Conservation (phyloP, 2,888 invertebrate species). For the Limnephilus marmoratus region DNA sequence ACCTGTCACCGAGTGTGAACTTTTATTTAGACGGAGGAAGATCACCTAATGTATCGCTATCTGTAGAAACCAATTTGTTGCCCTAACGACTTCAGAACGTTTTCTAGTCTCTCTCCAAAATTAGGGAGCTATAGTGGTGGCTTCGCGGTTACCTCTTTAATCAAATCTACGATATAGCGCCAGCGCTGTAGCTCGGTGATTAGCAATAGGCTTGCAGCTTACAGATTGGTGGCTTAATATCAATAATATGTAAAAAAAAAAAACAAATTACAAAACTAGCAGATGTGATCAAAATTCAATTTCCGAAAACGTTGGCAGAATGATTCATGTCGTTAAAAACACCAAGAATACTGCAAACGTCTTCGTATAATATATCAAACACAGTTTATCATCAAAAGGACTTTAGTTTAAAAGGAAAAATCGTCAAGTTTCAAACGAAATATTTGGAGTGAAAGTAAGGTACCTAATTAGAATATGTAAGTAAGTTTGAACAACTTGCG, state of each 20-base stretch:
- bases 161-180: conserved; percentile 23
- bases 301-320: background rate
- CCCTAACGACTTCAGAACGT: conserved; percentile 34
- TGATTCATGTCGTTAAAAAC: background rate
- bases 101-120: conserved; percentile 33
- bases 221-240: conserved; percentile 18
- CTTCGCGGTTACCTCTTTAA: conserved; percentile 13
- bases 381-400: conserved; percentile 9
- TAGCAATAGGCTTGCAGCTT: conserved; percentile 35
- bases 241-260: background rate
- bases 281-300: background rate
- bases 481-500: background rate
- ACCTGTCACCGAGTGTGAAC: conserved; percentile 48
- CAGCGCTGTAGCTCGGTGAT: conserved; percentile 26
- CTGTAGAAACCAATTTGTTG: conserved; percentile 24
- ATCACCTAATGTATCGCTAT: conserved; percentile 30
- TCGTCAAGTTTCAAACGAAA: background rate
- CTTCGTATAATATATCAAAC: conserved; percentile 6
- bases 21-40: conserved; percentile 39
- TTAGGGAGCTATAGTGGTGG: background rate
- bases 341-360: background rate
- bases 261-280: conserved; percentile 28
- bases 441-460: background rate
- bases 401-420: conserved; percentile 13
- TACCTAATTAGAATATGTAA: background rate